A percentile compares a stretch with the other conserved stretches of the same genome.
phyloP scores from a whole-genome alignment of 2,113 vertebrate species.

The Pavo muticus region DNA sequence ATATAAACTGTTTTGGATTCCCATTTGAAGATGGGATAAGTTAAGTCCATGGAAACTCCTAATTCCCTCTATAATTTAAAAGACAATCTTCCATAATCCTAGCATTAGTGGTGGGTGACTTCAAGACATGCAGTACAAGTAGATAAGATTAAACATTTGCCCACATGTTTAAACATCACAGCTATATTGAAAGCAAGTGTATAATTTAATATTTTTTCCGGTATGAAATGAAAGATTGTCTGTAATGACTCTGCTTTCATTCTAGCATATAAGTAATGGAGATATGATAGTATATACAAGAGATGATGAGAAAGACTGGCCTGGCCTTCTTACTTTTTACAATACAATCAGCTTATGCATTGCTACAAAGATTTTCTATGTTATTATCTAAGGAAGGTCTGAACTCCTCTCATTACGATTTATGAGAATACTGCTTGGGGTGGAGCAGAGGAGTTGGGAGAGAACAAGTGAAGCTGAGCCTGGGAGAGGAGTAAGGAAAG shows the following conservation, averaged over 20 bases:
- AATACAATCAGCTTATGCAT: not conserved
- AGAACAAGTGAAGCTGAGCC: not conserved
- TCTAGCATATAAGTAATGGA: not conserved
- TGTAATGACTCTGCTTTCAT: not conserved
- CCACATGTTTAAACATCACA: not conserved
- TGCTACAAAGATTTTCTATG: not conserved
- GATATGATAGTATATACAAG: not conserved
- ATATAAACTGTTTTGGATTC: not conserved
- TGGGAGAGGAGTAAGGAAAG: not conserved
- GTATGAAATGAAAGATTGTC: not conserved
- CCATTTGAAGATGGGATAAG: not conserved
- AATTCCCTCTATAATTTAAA: not conserved
- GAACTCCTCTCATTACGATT: not conserved
- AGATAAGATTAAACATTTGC: not conserved
- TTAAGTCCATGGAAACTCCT: not conserved
- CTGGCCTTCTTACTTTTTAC: not conserved
- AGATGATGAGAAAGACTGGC: not conserved
- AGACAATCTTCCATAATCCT: not conserved
- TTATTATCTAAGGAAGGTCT: not conserved
- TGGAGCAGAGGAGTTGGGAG: not conserved
- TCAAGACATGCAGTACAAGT: not conserved
- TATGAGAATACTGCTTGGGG: not conserved
- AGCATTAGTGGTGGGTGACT: not conserved
- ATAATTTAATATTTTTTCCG: not conserved
- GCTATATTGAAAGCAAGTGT: not conserved